Conservation (phyloP, 2,797 vertebrate genomes). For the Enteromius afrohamiltoni region DNA sequence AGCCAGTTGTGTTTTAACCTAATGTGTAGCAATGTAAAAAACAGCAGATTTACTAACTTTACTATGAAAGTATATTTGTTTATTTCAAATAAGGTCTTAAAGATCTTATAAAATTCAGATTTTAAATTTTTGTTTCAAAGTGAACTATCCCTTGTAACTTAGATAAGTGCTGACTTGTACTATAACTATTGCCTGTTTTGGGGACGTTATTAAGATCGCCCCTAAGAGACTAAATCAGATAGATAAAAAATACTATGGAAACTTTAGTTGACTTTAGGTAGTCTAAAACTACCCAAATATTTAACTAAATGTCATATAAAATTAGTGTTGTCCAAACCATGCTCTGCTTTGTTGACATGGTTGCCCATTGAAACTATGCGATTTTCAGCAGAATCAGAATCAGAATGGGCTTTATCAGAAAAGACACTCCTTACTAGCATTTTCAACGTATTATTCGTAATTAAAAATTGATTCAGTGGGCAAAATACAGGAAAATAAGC, state of each 20-base stretch:
- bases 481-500: slow-evolving; percentile 23
- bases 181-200: neutral
- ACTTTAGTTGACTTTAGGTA: neutral
- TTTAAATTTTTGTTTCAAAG: neutral
- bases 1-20: slow-evolving; percentile 5
- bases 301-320: neutral
- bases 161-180: neutral
- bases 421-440: neutral
- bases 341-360: neutral
- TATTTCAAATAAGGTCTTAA: neutral
- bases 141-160: no score
- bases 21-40: neutral
- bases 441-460: neutral
- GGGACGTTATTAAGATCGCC: neutral
- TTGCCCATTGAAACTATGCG: neutral
- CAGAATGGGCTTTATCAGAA: no score
- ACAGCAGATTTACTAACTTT: neutral
- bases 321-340: neutral
- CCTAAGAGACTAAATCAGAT: neutral
- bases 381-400: neutral
- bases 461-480: neutral
- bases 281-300: neutral
- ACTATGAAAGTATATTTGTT: neutral
- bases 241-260: neutral
- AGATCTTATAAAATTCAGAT: neutral